Evolutionary conservation across 2,888 invertebrate genomes (phyloP), one percentile per base, ranked within the genome.

Genomic region (Eristalis intricaria): DNA sequence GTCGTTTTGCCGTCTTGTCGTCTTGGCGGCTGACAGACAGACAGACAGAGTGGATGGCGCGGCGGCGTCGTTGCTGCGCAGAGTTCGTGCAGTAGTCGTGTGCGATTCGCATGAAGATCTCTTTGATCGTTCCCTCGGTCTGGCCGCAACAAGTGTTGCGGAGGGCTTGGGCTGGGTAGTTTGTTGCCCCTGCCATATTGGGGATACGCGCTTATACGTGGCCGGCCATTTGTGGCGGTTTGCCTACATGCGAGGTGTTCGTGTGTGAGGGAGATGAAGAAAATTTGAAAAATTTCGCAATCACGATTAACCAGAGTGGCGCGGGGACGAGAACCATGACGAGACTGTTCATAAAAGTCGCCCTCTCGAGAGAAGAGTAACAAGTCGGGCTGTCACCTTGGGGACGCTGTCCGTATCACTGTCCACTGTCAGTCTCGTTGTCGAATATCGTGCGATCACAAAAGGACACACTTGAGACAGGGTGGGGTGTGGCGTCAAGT

Each of bases 61-160:
- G 50, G 19, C 50, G 26, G 26, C 26, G 26, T 3, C 26, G 26
- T 3, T 26, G 26, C 26, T 19, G 50, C 19, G 50, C 19, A 50
- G 19, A 26, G 60, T 60, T 32, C 32, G 4, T 22, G 38, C 60
- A 61, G 58, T 69, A 66, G 77, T 26, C 15, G 68, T 60, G 66
- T 43, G 69, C 73, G 78, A 61, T 77, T 83, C 77, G 83, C 71
- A 77, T 77, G 63, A 77, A 79, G 26, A 76, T 68, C 71, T 83
- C 71, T 68, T 83, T 86, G 86, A 87, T 83, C 86, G 69, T 83
- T 75, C 64, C 64, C 35, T 64, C 78, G 74, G 77, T 82, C 74
- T 75, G 69, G 74, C 32, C 29, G 35, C 43, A 68, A 63, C 79
- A 75, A 78, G 66, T 76, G 76, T 64, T 65, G 58, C 69, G 15